A percentile compares a stretch with the other conserved stretches of the same genome.
Conservation (phyloP, 2,797 vertebrate genomes). For the Pseudopleuronectes americanus region DNA sequence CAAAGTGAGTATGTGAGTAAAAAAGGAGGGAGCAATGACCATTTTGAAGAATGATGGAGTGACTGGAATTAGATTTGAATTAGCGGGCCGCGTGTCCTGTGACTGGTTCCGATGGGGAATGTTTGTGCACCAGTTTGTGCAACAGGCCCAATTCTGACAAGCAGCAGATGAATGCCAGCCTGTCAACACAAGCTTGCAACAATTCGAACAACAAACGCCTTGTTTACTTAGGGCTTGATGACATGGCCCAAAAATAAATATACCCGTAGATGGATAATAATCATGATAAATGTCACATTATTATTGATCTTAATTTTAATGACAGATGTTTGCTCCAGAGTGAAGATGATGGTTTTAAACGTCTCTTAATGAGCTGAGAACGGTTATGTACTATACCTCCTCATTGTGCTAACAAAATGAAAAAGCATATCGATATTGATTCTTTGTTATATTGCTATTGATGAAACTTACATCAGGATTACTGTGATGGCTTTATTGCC, state of each 20-base stretch:
- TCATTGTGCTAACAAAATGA: too few species aligned
- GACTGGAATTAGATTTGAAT: conserved; percentile 58
- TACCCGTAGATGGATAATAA: too few species aligned
- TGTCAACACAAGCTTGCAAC: background rate
- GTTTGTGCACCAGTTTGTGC: conserved; percentile 2
- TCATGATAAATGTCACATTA: too few species aligned
- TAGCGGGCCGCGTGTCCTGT: conserved; percentile 55
- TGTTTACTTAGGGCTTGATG: background rate
- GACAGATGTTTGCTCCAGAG: too few species aligned
- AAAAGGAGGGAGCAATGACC: conserved; percentile 4
- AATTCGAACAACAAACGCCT: background rate
- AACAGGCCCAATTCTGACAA: background rate
- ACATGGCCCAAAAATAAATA: too few species aligned
- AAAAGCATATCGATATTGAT: too few species aligned
- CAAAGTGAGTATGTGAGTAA: conserved; percentile 2
- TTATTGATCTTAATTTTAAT: too few species aligned
- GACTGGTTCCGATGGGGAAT: conserved; percentile 39
- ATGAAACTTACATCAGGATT: too few species aligned
- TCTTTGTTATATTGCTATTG: background rate
- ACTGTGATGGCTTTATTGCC: too few species aligned
- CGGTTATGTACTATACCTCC: too few species aligned
- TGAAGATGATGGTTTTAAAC: too few species aligned
- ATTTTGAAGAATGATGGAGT: conserved; percentile 17
- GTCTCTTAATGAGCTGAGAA: too few species aligned
- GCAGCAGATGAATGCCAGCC: background rate